phyloP scores from a whole-genome alignment of 2,797 vertebrate genomes.

The Cercopithecus petaurista region DNA sequence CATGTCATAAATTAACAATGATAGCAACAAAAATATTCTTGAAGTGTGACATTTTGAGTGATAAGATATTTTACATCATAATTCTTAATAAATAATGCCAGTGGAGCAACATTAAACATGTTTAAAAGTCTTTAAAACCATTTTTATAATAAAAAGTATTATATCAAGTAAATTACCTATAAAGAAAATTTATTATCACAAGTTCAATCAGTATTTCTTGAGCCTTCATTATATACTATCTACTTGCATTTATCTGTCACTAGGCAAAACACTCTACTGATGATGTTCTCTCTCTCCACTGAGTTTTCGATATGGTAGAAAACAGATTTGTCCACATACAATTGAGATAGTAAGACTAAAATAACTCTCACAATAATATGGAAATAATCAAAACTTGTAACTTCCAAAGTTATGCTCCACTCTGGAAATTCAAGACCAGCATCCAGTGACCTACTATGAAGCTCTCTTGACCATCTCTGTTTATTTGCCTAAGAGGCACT shows the following conservation, averaged over 20 bases:
- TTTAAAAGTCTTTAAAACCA: neutral
- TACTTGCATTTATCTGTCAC: neutral
- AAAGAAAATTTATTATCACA: neutral
- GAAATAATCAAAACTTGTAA: no score
- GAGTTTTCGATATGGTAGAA: neutral
- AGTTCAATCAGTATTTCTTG: neutral
- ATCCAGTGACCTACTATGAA: neutral
- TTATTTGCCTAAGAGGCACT: neutral
- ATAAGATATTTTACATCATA: neutral
- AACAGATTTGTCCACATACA: neutral
- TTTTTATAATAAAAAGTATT: neutral
- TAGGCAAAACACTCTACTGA: neutral
- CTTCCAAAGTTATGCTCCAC: neutral
- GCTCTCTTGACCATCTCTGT: neutral
- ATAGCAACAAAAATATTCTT: neutral
- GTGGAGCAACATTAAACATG: neutral
- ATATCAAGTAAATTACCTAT: neutral
- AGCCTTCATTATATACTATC: neutral
- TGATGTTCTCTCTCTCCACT: neutral
- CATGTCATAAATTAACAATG: constrained; percentile 12
- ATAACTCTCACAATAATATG: neutral
- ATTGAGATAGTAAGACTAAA: neutral
- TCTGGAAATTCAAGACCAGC: neutral
- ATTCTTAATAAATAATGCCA: neutral
- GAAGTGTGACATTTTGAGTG: neutral